A percentile compares a stretch with the other conserved stretches of the same genome.
phyloP scores from a whole-genome alignment of 2,113 vertebrate genomes.

The Monarcha castaneiventris region DNA sequence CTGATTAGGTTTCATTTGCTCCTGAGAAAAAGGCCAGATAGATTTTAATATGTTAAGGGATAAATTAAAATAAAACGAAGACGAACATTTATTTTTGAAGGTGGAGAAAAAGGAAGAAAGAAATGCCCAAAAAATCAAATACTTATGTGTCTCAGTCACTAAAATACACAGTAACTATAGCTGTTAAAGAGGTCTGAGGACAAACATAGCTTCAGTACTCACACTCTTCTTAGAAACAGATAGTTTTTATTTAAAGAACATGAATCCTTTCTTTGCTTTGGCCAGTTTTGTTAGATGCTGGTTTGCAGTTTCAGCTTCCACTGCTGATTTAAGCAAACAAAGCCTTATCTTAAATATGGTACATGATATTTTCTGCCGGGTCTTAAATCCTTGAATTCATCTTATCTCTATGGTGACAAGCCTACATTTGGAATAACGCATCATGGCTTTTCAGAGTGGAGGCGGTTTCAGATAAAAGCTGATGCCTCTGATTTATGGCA shows the following conservation, averaged over 20 bases:
- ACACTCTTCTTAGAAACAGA: background rate
- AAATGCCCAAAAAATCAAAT: background rate
- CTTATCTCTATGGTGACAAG: constrained; percentile 65
- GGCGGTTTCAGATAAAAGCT: constrained; percentile 9
- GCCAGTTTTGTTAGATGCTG: background rate
- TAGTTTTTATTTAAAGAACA: background rate
- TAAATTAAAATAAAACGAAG: background rate
- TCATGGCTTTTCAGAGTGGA: background rate
- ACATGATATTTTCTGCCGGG: constrained; percentile 9
- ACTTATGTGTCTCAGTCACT: background rate
- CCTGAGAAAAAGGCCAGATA: background rate
- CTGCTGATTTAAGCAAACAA: constrained; percentile 6
- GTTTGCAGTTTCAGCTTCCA: background rate
- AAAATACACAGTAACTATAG: background rate
- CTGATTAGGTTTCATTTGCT: background rate
- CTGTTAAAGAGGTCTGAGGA: background rate
- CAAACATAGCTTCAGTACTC: background rate
- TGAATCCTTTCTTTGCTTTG: constrained; percentile 8
- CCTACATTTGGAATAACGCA: constrained; percentile 39
- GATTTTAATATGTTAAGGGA: background rate
- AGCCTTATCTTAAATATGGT: constrained; percentile 9
- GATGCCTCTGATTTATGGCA: background rate
- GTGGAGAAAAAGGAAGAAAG: background rate
- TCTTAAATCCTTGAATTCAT: constrained; percentile 45
- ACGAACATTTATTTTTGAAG: background rate